Percentiles rank a stretch among this genome's conserved stretches.
Evolutionary conservation across 1,140 invertebrate genomes (phyloP).

Genomic region (Polyergus mexicanus): DNA sequence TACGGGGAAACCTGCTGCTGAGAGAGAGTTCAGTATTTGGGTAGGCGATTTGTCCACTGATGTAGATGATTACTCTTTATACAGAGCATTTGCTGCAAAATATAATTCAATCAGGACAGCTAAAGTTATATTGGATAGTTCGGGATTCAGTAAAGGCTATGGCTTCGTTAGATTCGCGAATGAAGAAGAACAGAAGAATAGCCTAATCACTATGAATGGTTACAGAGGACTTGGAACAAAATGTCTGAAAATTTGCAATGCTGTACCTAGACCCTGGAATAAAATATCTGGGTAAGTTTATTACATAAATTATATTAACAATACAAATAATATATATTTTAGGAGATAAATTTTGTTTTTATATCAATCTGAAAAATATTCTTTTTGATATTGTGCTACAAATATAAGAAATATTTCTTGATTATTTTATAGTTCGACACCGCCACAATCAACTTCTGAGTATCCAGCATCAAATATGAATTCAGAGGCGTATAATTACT

Average conservation of each 20-base stretch:
- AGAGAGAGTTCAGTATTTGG: conserved; percentile 97
- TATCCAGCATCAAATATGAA: conserved; percentile 82
- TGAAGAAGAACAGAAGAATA: conserved; percentile 97
- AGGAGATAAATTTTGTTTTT: conserved; percentile 27
- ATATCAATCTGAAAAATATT: conserved; percentile 8
- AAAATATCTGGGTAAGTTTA: conserved; percentile 82
- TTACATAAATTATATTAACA: conserved; percentile 21
- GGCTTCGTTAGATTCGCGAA: conserved; percentile 98
- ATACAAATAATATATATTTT: not conserved
- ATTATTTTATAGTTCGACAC: conserved; percentile 79
- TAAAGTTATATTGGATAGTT: conserved; percentile 96
- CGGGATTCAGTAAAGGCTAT: conserved; percentile 97
- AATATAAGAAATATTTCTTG: conserved; percentile 15
- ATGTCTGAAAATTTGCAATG: conserved; percentile 96
- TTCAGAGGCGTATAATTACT: conserved; percentile 85
- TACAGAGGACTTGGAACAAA: conserved; percentile 94
- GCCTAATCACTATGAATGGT: conserved; percentile 95
- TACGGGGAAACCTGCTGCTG: conserved; percentile 91
- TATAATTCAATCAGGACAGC: conserved; percentile 98
- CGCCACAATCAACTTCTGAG: conserved; percentile 83
- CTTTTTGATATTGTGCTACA: not conserved
- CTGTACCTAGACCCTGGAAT: conserved; percentile 92
- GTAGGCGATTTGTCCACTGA: conserved; percentile 97
- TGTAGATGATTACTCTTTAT: conserved; percentile 98
- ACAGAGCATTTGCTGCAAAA: conserved; percentile 95